These are phyloP conservation scores for Hydriomena furcata DNA, from an alignment of 2,888 invertebrate species.

Conservation along the genomic window DNA sequence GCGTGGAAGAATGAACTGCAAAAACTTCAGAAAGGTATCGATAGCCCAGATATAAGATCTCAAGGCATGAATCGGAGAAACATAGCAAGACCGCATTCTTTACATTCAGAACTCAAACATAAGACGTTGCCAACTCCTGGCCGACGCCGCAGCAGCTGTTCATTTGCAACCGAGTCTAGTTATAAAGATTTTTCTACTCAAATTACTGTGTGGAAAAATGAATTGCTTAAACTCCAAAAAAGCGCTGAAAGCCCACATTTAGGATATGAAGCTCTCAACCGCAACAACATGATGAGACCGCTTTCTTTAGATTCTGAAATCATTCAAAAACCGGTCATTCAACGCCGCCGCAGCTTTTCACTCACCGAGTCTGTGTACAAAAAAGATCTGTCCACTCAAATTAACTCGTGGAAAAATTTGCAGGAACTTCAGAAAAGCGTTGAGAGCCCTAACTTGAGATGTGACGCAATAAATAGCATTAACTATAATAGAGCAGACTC, in stretches of 20 bases:
- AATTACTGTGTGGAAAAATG: constrained; percentile 14
- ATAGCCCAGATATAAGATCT: constrained; percentile 4
- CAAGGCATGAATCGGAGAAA: constrained; percentile 5
- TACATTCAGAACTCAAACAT: constrained; percentile 9
- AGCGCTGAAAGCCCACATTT: constrained; percentile 9
- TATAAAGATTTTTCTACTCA: constrained; percentile 8
- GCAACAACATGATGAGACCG: constrained; percentile 8
- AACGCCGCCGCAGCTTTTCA: constrained; percentile 15
- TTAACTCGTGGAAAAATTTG: not conserved
- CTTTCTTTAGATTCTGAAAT: constrained; percentile 16
- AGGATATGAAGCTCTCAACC: not conserved
- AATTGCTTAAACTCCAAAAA: constrained; percentile 15
- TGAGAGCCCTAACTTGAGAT: not conserved
- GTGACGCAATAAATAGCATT: not conserved
- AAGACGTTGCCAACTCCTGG: not conserved
- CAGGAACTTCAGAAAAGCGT: constrained; percentile 1
- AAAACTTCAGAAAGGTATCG: constrained; percentile 14
- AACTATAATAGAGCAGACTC: not conserved
- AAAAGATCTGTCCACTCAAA: constrained; percentile 3
- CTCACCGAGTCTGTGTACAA: constrained; percentile 2
- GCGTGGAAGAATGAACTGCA: constrained; percentile 15
- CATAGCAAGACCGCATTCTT: constrained; percentile 1
- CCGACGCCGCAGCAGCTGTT: constrained; percentile 13
- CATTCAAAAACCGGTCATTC: constrained; percentile 1
- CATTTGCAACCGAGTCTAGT: not conserved